Base-by-base conservation (phyloP, 2,888 invertebrate species). In the Lasioglossum figueresi region DNA sequence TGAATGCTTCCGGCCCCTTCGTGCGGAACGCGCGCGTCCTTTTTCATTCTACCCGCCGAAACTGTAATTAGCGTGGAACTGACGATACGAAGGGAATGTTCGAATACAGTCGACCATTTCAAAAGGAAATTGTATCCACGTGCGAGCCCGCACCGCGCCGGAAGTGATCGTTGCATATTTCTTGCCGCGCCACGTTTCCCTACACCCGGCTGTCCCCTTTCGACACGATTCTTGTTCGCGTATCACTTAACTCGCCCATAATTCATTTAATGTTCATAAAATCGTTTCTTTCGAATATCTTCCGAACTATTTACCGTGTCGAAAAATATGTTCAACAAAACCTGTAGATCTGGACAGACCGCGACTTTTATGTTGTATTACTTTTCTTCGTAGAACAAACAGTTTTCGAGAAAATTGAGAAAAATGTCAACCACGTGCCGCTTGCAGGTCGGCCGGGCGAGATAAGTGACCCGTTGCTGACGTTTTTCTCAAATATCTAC, bases 91-190 rank as follows among this genome's bases (percentile, higher is more conserved):
- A 70, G 74, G 43, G 59, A 73, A 79, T 75, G 73, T 76, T 84
- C 78, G 59, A 81, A 81, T 43, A 43, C 72, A 79, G 81, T 84
- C 76, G 43, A 76, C 56, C 75, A 31, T 75, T 80, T 43, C 81
- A 34, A 78, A 80, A 68, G 78, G 86, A 85, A 86, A 86, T 78
- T 78, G 79, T 80, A 82, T 56, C 85, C 85, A 85, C 82, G 85
- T 80, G 85, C 82, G 79, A 84, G 78, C 77, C 1, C 16, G 78
- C 75, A 0, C 10, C 12, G 5, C 23, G 56, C 71, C 43, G 81
- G 70, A 82, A 79, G 52, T 37, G 12, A 52, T 23, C 43, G 31
- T 56, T 16, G 48, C 75, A 76, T 82, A 84, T 82, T 83, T 84
- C 45, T 83, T 87, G 81, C 78, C 79, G 74, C 80, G 77, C 52